phyloP scores from a whole-genome alignment of 2,888 invertebrate genomes.

The Caenorhabditis doughertyi region DNA sequence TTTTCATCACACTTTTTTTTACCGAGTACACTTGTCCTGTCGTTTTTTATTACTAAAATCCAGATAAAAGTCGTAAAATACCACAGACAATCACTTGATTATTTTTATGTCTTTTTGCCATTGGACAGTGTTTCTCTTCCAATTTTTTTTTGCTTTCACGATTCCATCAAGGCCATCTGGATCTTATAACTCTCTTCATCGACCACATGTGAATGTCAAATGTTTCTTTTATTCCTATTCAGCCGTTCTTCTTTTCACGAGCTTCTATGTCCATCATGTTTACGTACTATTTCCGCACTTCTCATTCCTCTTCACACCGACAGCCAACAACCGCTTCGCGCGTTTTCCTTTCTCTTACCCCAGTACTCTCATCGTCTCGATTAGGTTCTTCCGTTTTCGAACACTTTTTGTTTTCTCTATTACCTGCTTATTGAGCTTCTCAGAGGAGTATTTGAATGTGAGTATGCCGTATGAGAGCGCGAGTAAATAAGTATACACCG shows the following conservation, averaged over 20 bases:
- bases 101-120: no score
- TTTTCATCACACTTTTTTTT: no score
- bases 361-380: no score
- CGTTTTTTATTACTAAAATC: no score
- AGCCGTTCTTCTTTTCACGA: conserved; percentile 6
- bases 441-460: no score
- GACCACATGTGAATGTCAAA: background rate
- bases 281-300: conserved; percentile 24
- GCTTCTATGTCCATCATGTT: conserved; percentile 19
- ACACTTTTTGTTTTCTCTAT: background rate
- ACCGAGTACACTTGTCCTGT: no score
- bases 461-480: no score
- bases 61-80: no score
- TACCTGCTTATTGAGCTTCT: background rate
- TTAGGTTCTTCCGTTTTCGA: no score
- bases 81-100: no score
- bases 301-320: conserved; percentile 19
- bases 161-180: background rate
- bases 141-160: no score
- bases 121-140: no score
- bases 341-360: conserved; percentile 30
- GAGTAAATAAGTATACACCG: background rate
- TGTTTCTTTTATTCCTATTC: conserved; percentile 9
- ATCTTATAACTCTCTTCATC: background rate
- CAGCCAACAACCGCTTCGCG: conserved; percentile 2